Percentiles rank a stretch among this genome's conserved stretches.
Evolutionary conservation across 1,140 invertebrate genomes (phyloP).

Genomic region (Dolichoris vasculosae): DNA sequence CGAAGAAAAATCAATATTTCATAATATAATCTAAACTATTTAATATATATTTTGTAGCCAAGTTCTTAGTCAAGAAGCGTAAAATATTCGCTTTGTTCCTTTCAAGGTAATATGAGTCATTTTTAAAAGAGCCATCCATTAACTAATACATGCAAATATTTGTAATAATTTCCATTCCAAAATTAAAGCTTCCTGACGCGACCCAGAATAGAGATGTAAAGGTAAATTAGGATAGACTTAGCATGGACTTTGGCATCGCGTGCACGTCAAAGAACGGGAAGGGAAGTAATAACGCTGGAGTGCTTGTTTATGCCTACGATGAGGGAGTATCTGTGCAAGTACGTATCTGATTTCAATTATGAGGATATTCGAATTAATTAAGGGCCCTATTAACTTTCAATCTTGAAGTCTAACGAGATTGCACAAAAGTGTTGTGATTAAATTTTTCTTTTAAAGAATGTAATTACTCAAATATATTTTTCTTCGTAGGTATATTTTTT

Average conservation of each 20-base stretch:
- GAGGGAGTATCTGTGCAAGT: neutral
- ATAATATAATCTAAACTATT: no score
- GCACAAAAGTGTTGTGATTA: neutral
- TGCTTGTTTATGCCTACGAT: neutral
- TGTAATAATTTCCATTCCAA: neutral
- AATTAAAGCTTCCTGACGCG: neutral
- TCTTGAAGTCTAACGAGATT: neutral
- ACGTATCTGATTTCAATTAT: constrained; percentile 31
- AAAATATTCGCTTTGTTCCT: neutral
- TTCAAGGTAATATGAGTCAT: neutral
- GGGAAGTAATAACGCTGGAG: constrained; percentile 18
- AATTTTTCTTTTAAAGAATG: neutral
- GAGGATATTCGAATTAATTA: constrained; percentile 36
- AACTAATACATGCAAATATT: neutral
- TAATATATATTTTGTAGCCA: no score
- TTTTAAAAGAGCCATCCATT: neutral
- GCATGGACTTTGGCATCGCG: constrained; percentile 49
- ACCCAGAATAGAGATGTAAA: constrained; percentile 49
- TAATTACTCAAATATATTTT: neutral
- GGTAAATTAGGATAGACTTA: constrained; percentile 44
- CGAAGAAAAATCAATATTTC: no score
- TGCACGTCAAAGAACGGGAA: constrained; percentile 41
- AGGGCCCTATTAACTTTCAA: neutral
- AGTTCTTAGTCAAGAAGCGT: no score
- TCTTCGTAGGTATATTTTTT: neutral